Conservation (phyloP, 2,888 invertebrate species). For the Apamea monoglypha region DNA sequence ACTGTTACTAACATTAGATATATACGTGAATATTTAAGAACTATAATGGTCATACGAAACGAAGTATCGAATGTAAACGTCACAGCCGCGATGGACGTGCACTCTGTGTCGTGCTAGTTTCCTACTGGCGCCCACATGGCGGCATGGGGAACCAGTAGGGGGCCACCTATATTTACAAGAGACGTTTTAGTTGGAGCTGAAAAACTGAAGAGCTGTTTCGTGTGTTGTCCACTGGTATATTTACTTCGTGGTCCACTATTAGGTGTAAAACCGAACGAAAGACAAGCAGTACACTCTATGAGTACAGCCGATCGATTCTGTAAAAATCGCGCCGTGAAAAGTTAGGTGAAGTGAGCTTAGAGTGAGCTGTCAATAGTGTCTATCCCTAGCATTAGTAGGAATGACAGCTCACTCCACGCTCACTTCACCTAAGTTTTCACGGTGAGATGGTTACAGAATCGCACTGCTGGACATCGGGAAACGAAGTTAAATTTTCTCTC, state of each 20-base stretch:
- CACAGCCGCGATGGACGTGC: conserved; percentile 6
- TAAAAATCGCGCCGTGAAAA: too few species aligned
- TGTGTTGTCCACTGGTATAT: not conserved
- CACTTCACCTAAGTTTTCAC: too few species aligned
- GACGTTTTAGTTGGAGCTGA: conserved; percentile 17
- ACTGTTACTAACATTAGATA: conserved; percentile 30
- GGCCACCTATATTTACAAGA: not conserved
- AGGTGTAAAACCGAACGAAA: not conserved
- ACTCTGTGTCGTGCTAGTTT: not conserved
- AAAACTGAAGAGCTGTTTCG: not conserved
- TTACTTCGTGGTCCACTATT: not conserved
- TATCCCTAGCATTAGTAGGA: too few species aligned
- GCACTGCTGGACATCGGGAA: too few species aligned
- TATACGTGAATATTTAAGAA: not conserved
- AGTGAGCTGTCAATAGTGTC: too few species aligned
- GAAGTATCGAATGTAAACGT: conserved; percentile 1
- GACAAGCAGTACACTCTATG: not conserved
- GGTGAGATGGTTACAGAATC: too few species aligned
- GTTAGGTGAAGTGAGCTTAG: too few species aligned
- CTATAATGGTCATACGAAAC: not conserved
- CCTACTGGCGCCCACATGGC: conserved; percentile 11
- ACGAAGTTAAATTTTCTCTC: not conserved
- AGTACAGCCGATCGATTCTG: too few species aligned
- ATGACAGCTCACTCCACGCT: too few species aligned
- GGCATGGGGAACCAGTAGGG: not conserved